Percentiles rank a stretch among this genome's conserved stretches.
Evolutionary conservation across 2,888 invertebrate genomes (phyloP).

Genomic region (Mesorhabditis belari): DNA sequence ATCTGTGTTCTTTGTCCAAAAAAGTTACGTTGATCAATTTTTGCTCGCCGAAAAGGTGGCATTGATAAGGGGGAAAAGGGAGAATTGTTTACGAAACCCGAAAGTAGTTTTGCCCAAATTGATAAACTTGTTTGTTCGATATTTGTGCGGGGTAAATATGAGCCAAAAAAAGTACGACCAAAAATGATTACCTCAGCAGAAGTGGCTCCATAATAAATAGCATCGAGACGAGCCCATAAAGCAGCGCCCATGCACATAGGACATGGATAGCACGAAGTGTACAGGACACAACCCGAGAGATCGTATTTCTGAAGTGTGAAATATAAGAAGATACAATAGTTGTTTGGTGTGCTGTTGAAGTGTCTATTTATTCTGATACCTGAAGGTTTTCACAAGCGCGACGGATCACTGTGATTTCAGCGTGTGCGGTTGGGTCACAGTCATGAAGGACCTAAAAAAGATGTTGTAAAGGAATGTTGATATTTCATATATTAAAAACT

Average conservation of each 20-base stretch:
- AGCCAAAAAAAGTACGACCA: too few relatives aligned
- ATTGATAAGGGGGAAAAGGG: neutral
- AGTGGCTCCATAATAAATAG: slow-evolving; percentile 45
- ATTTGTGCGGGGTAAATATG: too few relatives aligned
- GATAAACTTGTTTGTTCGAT: too few relatives aligned
- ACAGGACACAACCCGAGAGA: slow-evolving; percentile 39
- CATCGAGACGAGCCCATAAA: slow-evolving; percentile 45
- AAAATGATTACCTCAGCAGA: slow-evolving; percentile 29
- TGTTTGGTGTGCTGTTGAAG: neutral
- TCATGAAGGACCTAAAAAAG: slow-evolving; percentile 25
- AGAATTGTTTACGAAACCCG: too few relatives aligned
- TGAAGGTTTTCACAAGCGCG: slow-evolving; percentile 35
- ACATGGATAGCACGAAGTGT: slow-evolving; percentile 49
- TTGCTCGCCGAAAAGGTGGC: too few relatives aligned
- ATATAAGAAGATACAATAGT: neutral
- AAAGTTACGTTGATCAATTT: too few relatives aligned
- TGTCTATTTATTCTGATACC: neutral
- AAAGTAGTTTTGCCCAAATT: too few relatives aligned
- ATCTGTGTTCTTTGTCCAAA: too few relatives aligned
- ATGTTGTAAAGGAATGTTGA: too few relatives aligned
- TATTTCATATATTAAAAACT: too few relatives aligned
- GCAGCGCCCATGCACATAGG: slow-evolving; percentile 50
- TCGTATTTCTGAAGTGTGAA: slow-evolving; percentile 14
- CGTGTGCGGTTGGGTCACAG: slow-evolving; percentile 49
- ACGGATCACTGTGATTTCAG: slow-evolving; percentile 47